Base-by-base conservation (phyloP, 2,888 invertebrate genomes). In the Mimas tiliae region DNA sequence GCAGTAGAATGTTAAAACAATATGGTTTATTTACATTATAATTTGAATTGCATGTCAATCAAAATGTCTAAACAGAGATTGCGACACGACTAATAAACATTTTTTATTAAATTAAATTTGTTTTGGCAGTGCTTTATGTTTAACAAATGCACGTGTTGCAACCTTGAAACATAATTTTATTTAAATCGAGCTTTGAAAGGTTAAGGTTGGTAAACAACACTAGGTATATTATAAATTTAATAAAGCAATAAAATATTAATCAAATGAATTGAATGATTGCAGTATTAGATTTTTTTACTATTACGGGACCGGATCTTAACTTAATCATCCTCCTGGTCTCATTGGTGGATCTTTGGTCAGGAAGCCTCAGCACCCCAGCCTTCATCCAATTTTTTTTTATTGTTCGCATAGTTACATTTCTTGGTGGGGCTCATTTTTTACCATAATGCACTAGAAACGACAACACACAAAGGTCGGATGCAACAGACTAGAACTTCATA, bases 141-240 rank as follows among this genome's bases (percentile, higher is more conserved):
- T 69, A 72, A 73, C 70, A 69, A 71, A 71, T 72, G 70, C 71
- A 76, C 72, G 74, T 73, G 72, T 71, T 72, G 66, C 69, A 75
- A 81, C 85, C 82, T 84, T 80, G 77, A 66, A 68, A 72, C 63
- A 68, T 73, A 71, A 78, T 75, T n/a, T n/a, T n/a, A n/a, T n/a
- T 77, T 69, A 70, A 74, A 73, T 67, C 68, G 64, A 64, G 58
- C 42, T 71, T 70, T 72, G 73, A 78, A 83, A 82, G 80, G 81
- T 78, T 77, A 79, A 79, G 76, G 82, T 80, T 75, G 62, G 34
- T 64, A 67, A 64, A 58, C 65, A 65, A 65, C 55, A 58, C 34
- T 50, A 58, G 47, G 45, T 55, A 48, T 65, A 38, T 48, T 58
- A n/a, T 33, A 48, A 58, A 55, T 65, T 48, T 21, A 58, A 55